Conservation (phyloP, 1,140 invertebrate species). For the Metaphire vulgaris region DNA sequence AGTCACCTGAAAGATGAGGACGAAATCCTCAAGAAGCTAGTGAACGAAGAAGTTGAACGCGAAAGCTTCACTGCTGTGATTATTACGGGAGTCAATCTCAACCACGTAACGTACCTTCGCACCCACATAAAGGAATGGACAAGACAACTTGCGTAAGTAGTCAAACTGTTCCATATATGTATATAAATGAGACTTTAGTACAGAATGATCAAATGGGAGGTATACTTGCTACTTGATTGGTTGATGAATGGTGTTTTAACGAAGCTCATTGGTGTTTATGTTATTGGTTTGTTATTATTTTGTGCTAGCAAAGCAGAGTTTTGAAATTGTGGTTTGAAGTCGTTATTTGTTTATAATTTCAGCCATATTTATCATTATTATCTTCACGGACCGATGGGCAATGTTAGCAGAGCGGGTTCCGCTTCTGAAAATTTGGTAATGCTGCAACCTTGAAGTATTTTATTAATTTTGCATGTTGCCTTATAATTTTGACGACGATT, state of each 20-base stretch:
- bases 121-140: conserved; percentile 42
- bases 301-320: too few relatives aligned
- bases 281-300: too few relatives aligned
- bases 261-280: too few relatives aligned
- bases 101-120: conserved; percentile 47
- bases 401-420: conserved; percentile 34
- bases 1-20: conserved; percentile 39
- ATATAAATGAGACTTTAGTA: not conserved
- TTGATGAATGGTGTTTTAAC: too few relatives aligned
- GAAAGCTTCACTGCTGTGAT: conserved; percentile 50
- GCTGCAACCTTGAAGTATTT: conserved; percentile 37
- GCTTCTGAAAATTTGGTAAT: conserved; percentile 9
- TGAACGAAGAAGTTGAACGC: conserved; percentile 42
- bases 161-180: not conserved
- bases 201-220: too few relatives aligned
- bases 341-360: too few relatives aligned
- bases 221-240: too few relatives aligned
- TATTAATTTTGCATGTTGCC: too few relatives aligned
- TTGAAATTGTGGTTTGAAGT: too few relatives aligned
- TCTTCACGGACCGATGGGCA: conserved; percentile 51
- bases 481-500: too few relatives aligned
- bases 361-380: conserved; percentile 54
- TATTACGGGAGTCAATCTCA: conserved; percentile 43
- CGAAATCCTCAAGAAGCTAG: conserved; percentile 40
- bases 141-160: conserved; percentile 46